Evolutionary conservation across 2,888 invertebrate genomes (phyloP).

Genomic region (Calliphora vomitoria): DNA sequence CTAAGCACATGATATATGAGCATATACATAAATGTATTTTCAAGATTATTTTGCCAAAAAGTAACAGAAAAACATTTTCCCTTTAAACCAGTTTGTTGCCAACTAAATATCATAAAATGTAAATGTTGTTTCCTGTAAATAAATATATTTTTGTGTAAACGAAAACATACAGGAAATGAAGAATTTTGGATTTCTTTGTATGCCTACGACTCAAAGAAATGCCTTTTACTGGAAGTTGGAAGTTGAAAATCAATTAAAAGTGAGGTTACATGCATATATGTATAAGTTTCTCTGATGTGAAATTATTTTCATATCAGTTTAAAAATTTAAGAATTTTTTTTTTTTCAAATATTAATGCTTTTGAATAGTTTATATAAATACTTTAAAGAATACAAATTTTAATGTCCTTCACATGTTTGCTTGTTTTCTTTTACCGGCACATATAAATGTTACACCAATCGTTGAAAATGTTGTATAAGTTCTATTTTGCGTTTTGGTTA

Average conservation of each 20-base stretch:
- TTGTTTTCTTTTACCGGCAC: too few species aligned
- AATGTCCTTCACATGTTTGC: too few species aligned
- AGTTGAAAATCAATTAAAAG: background rate
- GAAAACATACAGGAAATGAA: constrained; percentile 2
- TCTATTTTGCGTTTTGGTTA: too few species aligned
- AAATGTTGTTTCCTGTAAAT: constrained; percentile 12
- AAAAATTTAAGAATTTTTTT: too few species aligned
- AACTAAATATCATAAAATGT: constrained; percentile 28
- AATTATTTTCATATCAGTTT: too few species aligned
- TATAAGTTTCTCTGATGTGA: too few species aligned
- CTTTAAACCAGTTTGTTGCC: constrained; percentile 25
- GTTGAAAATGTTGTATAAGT: too few species aligned
- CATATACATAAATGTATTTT: constrained; percentile 47
- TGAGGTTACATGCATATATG: too few species aligned
- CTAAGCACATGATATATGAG: constrained; percentile 34
- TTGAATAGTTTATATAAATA: too few species aligned
- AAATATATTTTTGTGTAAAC: constrained; percentile 10
- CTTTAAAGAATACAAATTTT: too few species aligned
- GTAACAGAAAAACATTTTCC: constrained; percentile 1
- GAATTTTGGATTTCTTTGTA: background rate
- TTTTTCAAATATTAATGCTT: too few species aligned
- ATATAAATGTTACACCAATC: too few species aligned
- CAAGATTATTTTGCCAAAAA: constrained; percentile 47
- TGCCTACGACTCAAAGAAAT: background rate
- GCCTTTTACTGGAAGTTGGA: background rate